Conservation (phyloP, 2,888 invertebrate genomes). For the Patella ulyssiponensis region DNA sequence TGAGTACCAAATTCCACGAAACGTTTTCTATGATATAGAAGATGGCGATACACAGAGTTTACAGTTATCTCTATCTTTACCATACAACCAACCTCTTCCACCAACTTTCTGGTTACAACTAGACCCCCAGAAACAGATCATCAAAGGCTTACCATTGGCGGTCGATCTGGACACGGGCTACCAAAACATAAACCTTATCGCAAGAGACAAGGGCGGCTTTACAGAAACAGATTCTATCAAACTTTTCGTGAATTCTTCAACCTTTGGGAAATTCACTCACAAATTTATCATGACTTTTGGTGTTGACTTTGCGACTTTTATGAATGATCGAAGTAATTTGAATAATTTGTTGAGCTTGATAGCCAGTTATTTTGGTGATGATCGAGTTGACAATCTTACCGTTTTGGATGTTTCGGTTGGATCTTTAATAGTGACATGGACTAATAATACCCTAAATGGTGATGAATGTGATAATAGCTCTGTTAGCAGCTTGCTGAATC, state of each 20-base stretch:
- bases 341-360: slow-evolving; percentile 36
- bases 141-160: slow-evolving; percentile 54
- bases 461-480: slow-evolving; percentile 35
- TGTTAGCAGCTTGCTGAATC: slow-evolving; percentile 26
- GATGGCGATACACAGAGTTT: slow-evolving; percentile 57
- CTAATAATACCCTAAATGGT: slow-evolving; percentile 42
- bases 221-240: slow-evolving; percentile 35
- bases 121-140: slow-evolving; percentile 43
- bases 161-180: slow-evolving; percentile 41
- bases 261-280: slow-evolving; percentile 35
- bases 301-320: slow-evolving; percentile 41
- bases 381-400: slow-evolving; percentile 30
- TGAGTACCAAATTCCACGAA: slow-evolving; percentile 45
- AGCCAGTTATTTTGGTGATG: slow-evolving; percentile 35
- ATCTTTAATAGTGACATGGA: slow-evolving; percentile 47
- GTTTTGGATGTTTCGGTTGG: slow-evolving; percentile 40
- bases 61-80: slow-evolving; percentile 43
- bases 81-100: slow-evolving; percentile 39
- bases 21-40: slow-evolving; percentile 55
- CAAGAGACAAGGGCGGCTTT: slow-evolving; percentile 39
- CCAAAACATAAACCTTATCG: slow-evolving; percentile 38
- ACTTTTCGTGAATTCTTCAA: slow-evolving; percentile 35
- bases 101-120: slow-evolving; percentile 56
- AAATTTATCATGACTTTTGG: slow-evolving; percentile 42
- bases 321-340: slow-evolving; percentile 33